A percentile compares a stretch with the other conserved stretches of the same genome.
These are phyloP conservation scores for Hyles euphorbiae DNA, from an alignment of 1,140 invertebrate species.

Conservation along the genomic window DNA sequence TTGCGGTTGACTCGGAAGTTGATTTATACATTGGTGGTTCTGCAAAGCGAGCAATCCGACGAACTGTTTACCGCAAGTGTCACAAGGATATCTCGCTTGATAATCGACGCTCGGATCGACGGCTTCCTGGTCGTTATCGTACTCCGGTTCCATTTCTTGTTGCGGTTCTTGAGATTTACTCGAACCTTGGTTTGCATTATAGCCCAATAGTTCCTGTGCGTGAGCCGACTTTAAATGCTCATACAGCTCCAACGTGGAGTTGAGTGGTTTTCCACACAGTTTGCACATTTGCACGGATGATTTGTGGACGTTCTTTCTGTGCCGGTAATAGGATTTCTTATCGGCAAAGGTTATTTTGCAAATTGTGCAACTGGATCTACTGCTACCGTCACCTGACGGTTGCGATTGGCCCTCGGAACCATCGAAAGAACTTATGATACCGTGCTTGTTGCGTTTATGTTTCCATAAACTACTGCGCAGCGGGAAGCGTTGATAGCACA, in stretches of 20 bases:
- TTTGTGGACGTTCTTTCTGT: slow-evolving; percentile 71
- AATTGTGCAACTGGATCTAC: slow-evolving; percentile 69
- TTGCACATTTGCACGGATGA: slow-evolving; percentile 68
- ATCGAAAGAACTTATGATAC: slow-evolving; percentile 54
- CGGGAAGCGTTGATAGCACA: slow-evolving; percentile 71
- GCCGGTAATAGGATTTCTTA: slow-evolving; percentile 73
- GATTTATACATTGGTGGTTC: slow-evolving; percentile 68
- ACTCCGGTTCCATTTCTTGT: slow-evolving; percentile 54
- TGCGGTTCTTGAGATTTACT: slow-evolving; percentile 48
- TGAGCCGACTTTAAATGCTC: slow-evolving; percentile 70
- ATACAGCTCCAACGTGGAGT: slow-evolving; percentile 65
- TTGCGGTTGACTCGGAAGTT: slow-evolving; percentile 45
- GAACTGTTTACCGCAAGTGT: slow-evolving; percentile 70
- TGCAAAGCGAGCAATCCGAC: slow-evolving; percentile 64
- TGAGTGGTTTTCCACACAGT: slow-evolving; percentile 69
- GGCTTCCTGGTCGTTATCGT: slow-evolving; percentile 50
- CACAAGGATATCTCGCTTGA: slow-evolving; percentile 66
- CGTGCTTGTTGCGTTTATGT: slow-evolving; percentile 73
- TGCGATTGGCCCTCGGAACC: slow-evolving; percentile 30
- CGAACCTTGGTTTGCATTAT: slow-evolving; percentile 60
- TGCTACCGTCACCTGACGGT: slow-evolving; percentile 26
- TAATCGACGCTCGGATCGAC: slow-evolving; percentile 56
- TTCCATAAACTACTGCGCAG: slow-evolving; percentile 70
- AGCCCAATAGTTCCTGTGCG: slow-evolving; percentile 67
- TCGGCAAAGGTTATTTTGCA: slow-evolving; percentile 72